Percentiles rank a stretch among this genome's conserved stretches.
These are phyloP conservation scores for Bombus terrestris DNA, from an alignment of 1,140 invertebrate genomes.

Conservation along the genomic window DNA sequence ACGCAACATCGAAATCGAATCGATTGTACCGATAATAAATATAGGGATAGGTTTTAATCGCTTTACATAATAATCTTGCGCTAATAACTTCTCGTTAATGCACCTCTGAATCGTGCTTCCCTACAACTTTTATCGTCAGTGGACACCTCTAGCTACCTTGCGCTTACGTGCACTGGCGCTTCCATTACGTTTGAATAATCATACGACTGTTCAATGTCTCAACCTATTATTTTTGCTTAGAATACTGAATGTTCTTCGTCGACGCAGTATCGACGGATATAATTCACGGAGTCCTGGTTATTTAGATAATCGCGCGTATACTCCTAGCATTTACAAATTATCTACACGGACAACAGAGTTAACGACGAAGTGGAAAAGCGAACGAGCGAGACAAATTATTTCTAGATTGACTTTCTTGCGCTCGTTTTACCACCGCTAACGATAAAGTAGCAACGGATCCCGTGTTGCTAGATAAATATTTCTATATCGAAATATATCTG, in stretches of 20 bases:
- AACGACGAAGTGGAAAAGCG: background rate
- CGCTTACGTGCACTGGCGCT: background rate
- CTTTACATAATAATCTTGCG: conserved; percentile 7
- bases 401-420: too few species aligned
- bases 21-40: background rate
- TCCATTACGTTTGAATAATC: conserved; percentile 20
- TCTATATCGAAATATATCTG: background rate
- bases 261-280: background rate
- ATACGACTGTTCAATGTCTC: too few species aligned
- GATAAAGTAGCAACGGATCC: background rate
- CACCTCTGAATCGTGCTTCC: too few species aligned
- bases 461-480: background rate
- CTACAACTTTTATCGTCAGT: background rate
- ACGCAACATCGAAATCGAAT: background rate
- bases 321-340: background rate
- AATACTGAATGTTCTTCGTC: background rate
- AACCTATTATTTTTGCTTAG: background rate
- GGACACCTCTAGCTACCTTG: background rate
- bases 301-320: conserved; percentile 2
- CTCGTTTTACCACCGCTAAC: background rate
- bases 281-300: background rate
- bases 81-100: background rate
- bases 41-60: conserved; percentile 10
- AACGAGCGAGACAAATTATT: too few species aligned
- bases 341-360: background rate